A percentile compares a stretch with the other conserved stretches of the same genome.
Evolutionary conservation across 2,113 vertebrate species (phyloP).

Genomic region (Donacobius atricapilla): DNA sequence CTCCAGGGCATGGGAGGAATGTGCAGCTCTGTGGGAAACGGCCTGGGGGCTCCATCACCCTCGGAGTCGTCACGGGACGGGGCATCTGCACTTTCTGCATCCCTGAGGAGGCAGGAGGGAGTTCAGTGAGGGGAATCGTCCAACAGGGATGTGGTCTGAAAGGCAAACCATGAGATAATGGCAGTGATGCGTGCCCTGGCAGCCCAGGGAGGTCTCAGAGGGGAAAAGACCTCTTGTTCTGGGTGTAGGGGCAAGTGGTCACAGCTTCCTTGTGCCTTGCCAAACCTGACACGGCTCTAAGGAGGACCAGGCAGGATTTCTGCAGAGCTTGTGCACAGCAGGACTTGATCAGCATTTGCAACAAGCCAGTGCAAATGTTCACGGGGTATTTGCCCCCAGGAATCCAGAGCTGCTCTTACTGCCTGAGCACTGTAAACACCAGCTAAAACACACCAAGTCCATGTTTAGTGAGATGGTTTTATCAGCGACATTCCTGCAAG

Average conservation of each 20-base stretch:
- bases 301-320: neutral
- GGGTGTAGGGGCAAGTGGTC: neutral
- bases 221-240: neutral
- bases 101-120: neutral
- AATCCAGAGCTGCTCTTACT: neutral
- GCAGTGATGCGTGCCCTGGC: neutral
- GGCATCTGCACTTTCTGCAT: neutral
- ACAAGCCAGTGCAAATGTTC: neutral
- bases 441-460: slow-evolving; percentile 13
- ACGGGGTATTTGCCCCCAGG: neutral
- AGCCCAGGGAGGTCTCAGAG: neutral
- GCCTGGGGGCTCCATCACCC: neutral
- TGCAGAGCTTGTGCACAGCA: neutral
- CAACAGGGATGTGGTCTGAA: neutral
- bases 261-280: neutral
- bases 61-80: rapidly evolving
- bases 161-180: neutral
- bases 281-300: neutral
- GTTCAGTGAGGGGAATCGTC: neutral
- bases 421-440: slow-evolving; percentile 31
- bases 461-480: slow-evolving; percentile 29
- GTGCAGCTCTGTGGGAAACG: neutral
- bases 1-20: neutral
- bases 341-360: neutral
- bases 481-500: slow-evolving; percentile 58